These are phyloP conservation scores for Callimorpha dominula DNA, from an alignment of 2,888 invertebrate species.

Conservation along the genomic window DNA sequence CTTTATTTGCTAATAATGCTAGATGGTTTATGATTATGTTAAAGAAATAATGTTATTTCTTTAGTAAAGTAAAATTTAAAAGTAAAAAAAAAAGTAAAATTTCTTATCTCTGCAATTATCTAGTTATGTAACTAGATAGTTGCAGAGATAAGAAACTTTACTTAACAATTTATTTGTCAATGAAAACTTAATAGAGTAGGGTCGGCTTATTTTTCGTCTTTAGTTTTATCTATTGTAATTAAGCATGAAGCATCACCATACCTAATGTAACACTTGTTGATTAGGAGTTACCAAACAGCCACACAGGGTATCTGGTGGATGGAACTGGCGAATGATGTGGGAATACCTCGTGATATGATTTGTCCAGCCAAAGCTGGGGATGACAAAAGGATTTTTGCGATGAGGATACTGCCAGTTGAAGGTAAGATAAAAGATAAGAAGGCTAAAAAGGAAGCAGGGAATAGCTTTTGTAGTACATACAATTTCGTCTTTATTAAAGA, in stretches of 20 bases:
- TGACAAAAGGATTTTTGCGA: slow-evolving; percentile 88
- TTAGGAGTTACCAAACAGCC: slow-evolving; percentile 90
- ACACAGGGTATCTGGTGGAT: slow-evolving; percentile 93
- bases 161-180: not conserved
- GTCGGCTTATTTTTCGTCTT: not conserved
- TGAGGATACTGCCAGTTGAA: slow-evolving; percentile 88
- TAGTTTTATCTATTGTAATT: not conserved
- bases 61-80: too few species aligned
- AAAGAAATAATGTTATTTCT: too few species aligned
- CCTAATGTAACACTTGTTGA: slow-evolving; percentile 18
- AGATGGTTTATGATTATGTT: not conserved
- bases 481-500: too few species aligned
- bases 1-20: not conserved
- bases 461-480: not conserved
- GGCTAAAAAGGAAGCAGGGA: too few species aligned
- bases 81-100: too few species aligned
- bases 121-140: not conserved
- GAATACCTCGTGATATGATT: slow-evolving; percentile 88
- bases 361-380: slow-evolving; percentile 89
- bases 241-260: not conserved
- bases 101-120: too few species aligned
- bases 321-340: slow-evolving; percentile 90
- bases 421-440: slow-evolving; percentile 59
- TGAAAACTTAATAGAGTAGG: not conserved
- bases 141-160: not conserved